Percentiles rank a stretch among this genome's conserved stretches.
These are phyloP conservation scores for Mirounga angustirostris DNA, from an alignment of 2,113 vertebrate species.

Conservation along the genomic window DNA sequence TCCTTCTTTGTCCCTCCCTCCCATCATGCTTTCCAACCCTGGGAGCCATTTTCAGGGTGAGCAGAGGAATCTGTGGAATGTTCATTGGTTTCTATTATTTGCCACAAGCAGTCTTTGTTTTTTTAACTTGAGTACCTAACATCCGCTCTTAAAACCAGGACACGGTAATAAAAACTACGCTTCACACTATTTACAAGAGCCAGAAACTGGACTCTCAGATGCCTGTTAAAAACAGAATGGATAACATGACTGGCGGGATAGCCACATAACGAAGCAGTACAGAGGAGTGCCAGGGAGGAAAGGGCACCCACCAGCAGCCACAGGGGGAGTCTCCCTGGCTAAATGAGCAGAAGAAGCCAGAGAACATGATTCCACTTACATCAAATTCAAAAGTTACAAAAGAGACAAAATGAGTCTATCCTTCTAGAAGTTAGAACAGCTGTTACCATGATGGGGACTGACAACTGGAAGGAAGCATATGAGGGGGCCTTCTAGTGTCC, in stretches of 20 bases:
- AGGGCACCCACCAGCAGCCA: not conserved
- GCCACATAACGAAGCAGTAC: too few relatives aligned
- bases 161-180: not conserved
- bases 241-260: not conserved
- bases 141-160: not conserved
- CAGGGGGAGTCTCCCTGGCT: not conserved
- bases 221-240: not conserved
- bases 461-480: not conserved
- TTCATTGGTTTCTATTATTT: not conserved
- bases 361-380: not conserved
- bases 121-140: not conserved
- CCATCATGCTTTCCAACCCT: not conserved
- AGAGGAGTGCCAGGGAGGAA: not conserved
- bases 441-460: not conserved
- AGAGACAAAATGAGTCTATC: not conserved
- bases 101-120: not conserved
- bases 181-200: not conserved
- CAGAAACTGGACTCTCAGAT: not conserved
- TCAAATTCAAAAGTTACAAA: not conserved
- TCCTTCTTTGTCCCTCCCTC: not conserved
- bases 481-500: not conserved
- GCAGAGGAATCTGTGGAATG: constrained; percentile 41
- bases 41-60: not conserved
- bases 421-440: not conserved
- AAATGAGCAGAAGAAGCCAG: not conserved